These are phyloP conservation scores for Eospalax fontanierii DNA, from an alignment of 2,797 vertebrate species.

Conservation along the genomic window DNA sequence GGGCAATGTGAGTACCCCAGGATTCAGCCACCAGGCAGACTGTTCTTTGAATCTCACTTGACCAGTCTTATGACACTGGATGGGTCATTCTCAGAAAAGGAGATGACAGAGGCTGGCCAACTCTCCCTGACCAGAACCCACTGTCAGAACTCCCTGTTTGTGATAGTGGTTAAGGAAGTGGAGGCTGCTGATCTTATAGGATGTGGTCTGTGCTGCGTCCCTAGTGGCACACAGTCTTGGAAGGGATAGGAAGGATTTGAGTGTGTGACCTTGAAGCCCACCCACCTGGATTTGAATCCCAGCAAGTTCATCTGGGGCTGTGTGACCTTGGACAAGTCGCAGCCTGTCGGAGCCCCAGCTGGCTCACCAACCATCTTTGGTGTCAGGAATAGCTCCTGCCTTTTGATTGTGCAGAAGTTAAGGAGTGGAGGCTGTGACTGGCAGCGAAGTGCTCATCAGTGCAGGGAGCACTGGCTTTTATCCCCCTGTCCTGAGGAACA, in stretches of 20 bases:
- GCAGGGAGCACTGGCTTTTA: neutral
- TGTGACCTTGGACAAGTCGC: neutral
- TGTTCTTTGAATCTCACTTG: neutral
- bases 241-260: neutral
- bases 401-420: fast-evolving
- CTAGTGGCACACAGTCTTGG: neutral
- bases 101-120: neutral
- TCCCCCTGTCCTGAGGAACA: neutral
- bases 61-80: fast-evolving
- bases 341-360: neutral
- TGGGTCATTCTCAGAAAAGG: too few relatives aligned
- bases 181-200: fast-evolving
- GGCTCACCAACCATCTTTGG: neutral
- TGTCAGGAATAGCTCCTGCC: neutral
- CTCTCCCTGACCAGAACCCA: fast-evolving
- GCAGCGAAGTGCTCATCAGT: fast-evolving
- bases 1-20: neutral
- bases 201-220: too few relatives aligned
- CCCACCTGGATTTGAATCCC: neutral
- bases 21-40: neutral
- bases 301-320: neutral
- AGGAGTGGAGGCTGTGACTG: neutral
- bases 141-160: fast-evolving
- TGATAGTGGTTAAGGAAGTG: fast-evolving
- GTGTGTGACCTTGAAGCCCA: fast-evolving